Percentiles rank a stretch among this genome's conserved stretches.
These are phyloP conservation scores for Tipula unca DNA, from an alignment of 2,888 invertebrate species.

Conservation along the genomic window DNA sequence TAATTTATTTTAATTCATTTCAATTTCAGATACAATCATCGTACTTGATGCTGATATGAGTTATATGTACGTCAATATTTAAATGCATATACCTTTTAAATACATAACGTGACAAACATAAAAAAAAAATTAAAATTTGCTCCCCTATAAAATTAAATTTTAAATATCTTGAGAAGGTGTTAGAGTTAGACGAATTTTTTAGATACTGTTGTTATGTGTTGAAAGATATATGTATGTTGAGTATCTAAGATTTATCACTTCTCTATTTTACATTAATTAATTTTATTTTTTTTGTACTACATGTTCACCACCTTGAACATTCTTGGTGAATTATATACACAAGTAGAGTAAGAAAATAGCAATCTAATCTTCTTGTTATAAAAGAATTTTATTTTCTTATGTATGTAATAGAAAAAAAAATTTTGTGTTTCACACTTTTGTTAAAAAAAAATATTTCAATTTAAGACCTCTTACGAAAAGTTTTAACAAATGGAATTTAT, in stretches of 20 bases:
- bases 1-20: no score
- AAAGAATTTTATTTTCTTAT: not conserved
- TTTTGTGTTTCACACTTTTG: not conserved
- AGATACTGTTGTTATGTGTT: not conserved
- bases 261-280: not conserved
- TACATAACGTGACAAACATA: no score
- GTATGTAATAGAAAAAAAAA: not conserved
- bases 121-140: not conserved
- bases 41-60: no score
- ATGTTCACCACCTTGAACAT: not conserved
- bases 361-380: constrained; percentile 8
- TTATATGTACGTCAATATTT: not conserved
- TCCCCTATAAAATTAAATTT: not conserved
- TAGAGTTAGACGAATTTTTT: not conserved
- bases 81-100: not conserved
- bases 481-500: not conserved
- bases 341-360: not conserved
- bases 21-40: no score
- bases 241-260: not conserved
- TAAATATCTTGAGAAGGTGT: not conserved
- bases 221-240: not conserved
- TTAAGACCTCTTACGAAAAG: not conserved
- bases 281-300: not conserved
- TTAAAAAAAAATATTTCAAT: not conserved
- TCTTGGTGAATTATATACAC: not conserved